phyloP scores from a whole-genome alignment of 2,888 invertebrate genomes.

The Diarsia rubi region DNA sequence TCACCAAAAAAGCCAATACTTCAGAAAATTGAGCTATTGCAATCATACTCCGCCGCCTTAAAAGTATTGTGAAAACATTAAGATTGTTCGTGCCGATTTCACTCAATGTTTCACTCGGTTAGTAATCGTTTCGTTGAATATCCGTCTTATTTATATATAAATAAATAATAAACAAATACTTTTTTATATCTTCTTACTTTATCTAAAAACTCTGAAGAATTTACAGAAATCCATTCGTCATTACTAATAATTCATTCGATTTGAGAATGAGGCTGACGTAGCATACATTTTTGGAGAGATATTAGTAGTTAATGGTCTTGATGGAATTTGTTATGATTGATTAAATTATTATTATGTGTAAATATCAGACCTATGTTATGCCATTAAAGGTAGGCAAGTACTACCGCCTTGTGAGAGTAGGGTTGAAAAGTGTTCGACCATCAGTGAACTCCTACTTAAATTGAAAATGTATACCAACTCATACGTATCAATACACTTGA shows the following conservation, averaged over 20 bases:
- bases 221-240: constrained; percentile 5
- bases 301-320: background rate
- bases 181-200: no score
- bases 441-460: no score
- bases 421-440: no score
- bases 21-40: background rate
- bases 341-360: constrained; percentile 5
- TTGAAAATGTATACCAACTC: no score
- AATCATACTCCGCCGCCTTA: constrained; percentile 15
- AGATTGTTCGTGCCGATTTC: constrained; percentile 49
- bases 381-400: background rate
- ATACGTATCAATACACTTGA: no score
- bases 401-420: no score
- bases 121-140: constrained; percentile 40
- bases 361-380: background rate
- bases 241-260: constrained; percentile 8
- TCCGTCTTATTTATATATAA: no score
- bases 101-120: constrained; percentile 51
- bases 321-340: background rate
- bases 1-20: background rate
- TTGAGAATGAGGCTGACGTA: background rate
- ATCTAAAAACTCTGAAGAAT: constrained; percentile 20
- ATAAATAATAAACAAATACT: no score
- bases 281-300: constrained; percentile 2
- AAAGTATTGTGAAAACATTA: constrained; percentile 50